Conservation (phyloP, 2,113 vertebrate genomes). For the Archilochus colubris region DNA sequence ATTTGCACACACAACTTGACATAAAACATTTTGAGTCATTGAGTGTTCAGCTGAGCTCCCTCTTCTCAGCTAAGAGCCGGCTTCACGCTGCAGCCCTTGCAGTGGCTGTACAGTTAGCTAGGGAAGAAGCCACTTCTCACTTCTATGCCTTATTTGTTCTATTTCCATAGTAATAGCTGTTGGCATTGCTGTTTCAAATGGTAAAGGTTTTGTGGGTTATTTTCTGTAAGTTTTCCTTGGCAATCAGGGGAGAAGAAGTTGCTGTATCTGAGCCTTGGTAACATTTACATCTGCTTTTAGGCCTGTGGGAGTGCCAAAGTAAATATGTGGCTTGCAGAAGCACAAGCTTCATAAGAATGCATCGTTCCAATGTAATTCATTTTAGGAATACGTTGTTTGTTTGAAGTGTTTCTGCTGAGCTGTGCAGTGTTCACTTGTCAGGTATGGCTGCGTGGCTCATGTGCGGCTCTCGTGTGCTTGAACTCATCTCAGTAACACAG, state of each 20-base stretch:
- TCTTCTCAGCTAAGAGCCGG: neutral
- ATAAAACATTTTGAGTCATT: neutral
- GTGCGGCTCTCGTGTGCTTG: neutral
- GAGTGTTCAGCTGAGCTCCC: neutral
- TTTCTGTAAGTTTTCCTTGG: neutral
- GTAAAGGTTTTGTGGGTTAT: neutral
- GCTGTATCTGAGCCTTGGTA: neutral
- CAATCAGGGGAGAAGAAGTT: neutral
- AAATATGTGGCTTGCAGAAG: conserved; percentile 33
- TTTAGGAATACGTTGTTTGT: neutral
- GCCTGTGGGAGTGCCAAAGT: conserved; percentile 34
- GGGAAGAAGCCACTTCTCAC: neutral
- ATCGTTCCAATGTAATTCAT: neutral
- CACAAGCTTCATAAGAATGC: neutral
- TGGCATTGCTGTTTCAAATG: neutral
- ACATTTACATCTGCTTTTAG: conserved; percentile 36
- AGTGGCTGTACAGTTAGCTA: neutral
- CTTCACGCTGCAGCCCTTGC: neutral
- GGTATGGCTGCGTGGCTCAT: neutral
- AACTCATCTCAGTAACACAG: neutral
- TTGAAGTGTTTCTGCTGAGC: neutral
- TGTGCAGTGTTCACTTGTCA: neutral
- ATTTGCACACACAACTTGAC: fast-evolving
- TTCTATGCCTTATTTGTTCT: neutral
- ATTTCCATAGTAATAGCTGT: neutral